Conservation (phyloP, 2,113 vertebrate genomes). For the Datnioides undecimradiatus region DNA sequence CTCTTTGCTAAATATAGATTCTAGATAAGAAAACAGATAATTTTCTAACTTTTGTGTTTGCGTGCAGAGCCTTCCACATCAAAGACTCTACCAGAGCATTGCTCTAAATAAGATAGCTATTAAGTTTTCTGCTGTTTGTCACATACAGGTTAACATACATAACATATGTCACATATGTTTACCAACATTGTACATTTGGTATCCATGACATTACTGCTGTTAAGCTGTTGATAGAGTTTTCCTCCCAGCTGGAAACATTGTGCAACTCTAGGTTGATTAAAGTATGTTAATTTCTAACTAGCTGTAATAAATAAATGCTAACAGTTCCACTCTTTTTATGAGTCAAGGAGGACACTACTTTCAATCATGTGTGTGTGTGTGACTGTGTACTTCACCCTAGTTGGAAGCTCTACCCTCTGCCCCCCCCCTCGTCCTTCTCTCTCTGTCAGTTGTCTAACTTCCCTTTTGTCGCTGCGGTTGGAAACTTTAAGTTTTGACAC, state of each 20-base stretch:
- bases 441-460: conserved; percentile 83
- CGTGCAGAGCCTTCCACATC: neutral
- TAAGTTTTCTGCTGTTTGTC: neutral
- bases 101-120: neutral
- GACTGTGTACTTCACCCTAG: conserved; percentile 21
- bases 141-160: neutral
- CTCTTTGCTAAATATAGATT: neutral
- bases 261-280: conserved; percentile 5
- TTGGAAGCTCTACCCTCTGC: conserved; percentile 23
- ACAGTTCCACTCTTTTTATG: conserved; percentile 20
- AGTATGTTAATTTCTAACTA: conserved; percentile 44
- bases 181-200: neutral
- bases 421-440: conserved; percentile 49
- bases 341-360: conserved; percentile 55
- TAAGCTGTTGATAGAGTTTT: neutral
- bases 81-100: neutral
- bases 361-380: conserved; percentile 30
- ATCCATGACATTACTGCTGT: neutral
- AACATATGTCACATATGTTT: too few relatives aligned
- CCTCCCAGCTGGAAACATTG: conserved; percentile 28
- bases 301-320: neutral
- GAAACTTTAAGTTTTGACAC: conserved; percentile 89
- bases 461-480: conserved; percentile 87
- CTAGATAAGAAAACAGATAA: neutral
- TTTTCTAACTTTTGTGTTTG: neutral